These are phyloP conservation scores for Brachionus angularis DNA, from an alignment of 1,140 invertebrate genomes.

Conservation along the genomic window DNA sequence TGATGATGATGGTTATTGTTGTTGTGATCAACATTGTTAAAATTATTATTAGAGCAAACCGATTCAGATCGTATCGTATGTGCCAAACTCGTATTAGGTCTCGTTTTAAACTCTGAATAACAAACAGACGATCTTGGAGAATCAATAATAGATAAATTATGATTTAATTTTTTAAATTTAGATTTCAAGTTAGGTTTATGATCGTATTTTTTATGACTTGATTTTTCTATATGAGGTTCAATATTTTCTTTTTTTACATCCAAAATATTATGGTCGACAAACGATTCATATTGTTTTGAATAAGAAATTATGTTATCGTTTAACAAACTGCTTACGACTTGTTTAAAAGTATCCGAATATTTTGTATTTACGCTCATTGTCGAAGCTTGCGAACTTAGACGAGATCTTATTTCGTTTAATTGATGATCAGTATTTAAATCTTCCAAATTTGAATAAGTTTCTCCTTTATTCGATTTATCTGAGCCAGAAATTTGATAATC, in stretches of 20 bases:
- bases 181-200: constrained; percentile 17
- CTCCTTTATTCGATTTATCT: not conserved
- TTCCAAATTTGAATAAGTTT: not conserved
- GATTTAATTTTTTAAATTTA: not conserved
- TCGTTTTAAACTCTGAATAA: not conserved
- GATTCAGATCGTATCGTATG: no score
- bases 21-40: no score
- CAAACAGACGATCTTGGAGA: not conserved
- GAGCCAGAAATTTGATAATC: not conserved
- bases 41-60: no score
- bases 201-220: not conserved
- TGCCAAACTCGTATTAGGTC: no score
- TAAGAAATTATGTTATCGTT: constrained; percentile 8
- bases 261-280: not conserved
- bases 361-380: constrained; percentile 1
- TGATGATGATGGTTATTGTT: no score
- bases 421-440: not conserved
- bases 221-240: no score
- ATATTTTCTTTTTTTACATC: not conserved
- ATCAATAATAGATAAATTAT: not conserved
- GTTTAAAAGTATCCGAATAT: not conserved
- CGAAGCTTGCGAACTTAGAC: not conserved
- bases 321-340: not conserved
- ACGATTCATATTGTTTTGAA: constrained; percentile 27
- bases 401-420: not conserved